Evolutionary conservation across 2,888 invertebrate genomes (phyloP).

Genomic region (Himalopsyche tibetana): DNA sequence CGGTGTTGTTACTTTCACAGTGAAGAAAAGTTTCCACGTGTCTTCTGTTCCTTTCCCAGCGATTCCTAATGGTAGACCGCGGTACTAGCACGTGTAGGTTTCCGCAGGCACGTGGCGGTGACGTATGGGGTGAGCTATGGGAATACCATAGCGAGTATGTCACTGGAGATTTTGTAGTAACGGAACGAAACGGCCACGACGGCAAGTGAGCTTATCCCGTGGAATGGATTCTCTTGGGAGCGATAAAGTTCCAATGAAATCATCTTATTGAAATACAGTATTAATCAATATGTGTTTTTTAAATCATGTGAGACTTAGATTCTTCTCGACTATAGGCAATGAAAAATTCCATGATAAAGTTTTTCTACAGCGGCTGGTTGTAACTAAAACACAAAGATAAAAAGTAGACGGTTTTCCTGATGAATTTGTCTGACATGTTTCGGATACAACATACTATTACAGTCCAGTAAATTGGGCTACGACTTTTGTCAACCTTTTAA

Average conservation of each 20-base stretch:
- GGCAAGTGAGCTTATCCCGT: not conserved
- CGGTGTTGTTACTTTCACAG: not conserved
- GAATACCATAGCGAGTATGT: not conserved
- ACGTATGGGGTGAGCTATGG: slow-evolving; percentile 21
- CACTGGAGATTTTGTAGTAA: not conserved
- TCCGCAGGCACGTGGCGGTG: slow-evolving; percentile 20
- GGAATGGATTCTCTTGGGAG: not conserved
- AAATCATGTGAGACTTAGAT: too few relatives aligned
- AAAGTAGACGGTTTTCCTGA: too few relatives aligned
- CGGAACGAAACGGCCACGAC: not conserved
- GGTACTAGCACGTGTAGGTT: not conserved
- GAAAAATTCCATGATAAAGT: too few relatives aligned
- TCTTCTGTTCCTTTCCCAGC: slow-evolving; percentile 20
- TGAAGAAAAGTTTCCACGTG: not conserved
- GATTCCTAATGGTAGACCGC: not conserved
- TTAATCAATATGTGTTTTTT: too few relatives aligned
- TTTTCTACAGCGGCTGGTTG: too few relatives aligned
- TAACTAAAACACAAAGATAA: too few relatives aligned
- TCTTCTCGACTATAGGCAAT: too few relatives aligned
- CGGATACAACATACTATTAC: too few relatives aligned
- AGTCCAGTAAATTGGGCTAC: too few relatives aligned
- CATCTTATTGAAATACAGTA: too few relatives aligned
- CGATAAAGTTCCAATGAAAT: not conserved
- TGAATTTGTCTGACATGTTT: too few relatives aligned
- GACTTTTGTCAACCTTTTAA: too few relatives aligned